Conservation (phyloP, 1,140 invertebrate species). For the Pseudomyrmex sp. region DNA sequence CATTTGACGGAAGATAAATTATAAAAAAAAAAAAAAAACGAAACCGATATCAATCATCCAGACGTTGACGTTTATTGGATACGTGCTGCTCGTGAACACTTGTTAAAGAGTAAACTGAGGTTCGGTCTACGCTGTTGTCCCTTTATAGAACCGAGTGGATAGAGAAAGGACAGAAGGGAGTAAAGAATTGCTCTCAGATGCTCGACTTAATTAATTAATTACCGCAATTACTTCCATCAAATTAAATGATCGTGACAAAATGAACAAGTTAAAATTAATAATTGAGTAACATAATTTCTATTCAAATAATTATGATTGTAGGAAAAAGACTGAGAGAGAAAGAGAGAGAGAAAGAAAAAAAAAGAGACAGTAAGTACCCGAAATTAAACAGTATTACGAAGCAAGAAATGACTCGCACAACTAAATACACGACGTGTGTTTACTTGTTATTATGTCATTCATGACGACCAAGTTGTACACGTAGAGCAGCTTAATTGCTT, state of each 20-base stretch:
- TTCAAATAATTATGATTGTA: no score
- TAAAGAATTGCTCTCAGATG: not conserved
- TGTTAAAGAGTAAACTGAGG: conserved; percentile 15
- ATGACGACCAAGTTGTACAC: not conserved
- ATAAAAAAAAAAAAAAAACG: not conserved
- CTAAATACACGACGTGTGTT: not conserved
- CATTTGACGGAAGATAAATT: not conserved
- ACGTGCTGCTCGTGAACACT: not conserved
- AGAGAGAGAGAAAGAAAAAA: no score
- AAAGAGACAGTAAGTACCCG: no score
- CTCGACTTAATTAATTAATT: not conserved
- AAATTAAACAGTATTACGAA: no score
- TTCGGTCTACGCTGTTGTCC: not conserved
- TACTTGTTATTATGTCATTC: conserved; percentile 1
- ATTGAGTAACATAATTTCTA: not conserved
- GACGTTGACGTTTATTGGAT: conserved; percentile 9
- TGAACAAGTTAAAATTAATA: no score
- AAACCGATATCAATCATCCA: conserved; percentile 19
- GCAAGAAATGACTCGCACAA: no score
- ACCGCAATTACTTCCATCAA: not conserved
- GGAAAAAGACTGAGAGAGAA: no score
- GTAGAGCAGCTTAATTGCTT: not conserved
- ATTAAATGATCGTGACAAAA: no score
- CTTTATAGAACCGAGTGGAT: no score
- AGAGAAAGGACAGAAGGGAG: not conserved